These are phyloP conservation scores for Rousettus leschenaultii DNA, from an alignment of 2,113 vertebrate species.

Conservation along the genomic window DNA sequence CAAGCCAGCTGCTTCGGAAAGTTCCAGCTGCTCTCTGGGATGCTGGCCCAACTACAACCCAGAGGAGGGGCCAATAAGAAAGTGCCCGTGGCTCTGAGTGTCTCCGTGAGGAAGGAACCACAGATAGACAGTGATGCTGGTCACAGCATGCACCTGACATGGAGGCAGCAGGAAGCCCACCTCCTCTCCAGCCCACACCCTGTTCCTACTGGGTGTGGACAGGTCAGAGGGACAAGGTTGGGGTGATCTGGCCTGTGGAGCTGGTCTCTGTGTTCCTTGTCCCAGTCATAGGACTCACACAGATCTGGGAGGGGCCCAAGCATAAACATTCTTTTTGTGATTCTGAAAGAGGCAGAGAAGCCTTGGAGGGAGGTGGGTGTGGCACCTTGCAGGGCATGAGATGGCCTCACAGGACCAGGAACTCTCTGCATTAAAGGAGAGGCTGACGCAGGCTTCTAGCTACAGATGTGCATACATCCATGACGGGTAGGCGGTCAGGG, in stretches of 20 bases:
- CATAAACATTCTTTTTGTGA: neutral
- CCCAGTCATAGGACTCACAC: neutral
- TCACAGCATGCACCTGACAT: rapidly evolving
- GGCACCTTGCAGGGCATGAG: neutral
- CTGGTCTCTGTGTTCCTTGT: neutral
- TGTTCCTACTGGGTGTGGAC: neutral
- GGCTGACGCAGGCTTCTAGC: no score
- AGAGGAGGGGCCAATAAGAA: neutral
- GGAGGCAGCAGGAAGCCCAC: neutral
- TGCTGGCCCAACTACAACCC: neutral
- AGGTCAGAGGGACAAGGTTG: neutral
- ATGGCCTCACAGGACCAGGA: neutral
- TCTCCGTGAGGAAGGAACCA: neutral
- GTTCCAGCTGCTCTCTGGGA: no score
- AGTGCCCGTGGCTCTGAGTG: neutral
- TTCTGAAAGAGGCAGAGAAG: neutral
- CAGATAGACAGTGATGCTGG: neutral
- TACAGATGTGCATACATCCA: neutral
- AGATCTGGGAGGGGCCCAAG: neutral
- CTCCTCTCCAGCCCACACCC: neutral
- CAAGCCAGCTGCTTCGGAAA: neutral
- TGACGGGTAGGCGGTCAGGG: neutral
- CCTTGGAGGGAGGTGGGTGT: neutral
- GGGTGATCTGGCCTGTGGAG: neutral
- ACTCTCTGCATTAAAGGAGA: neutral